Percentiles rank a stretch among this genome's conserved stretches.
phyloP scores from a whole-genome alignment of 2,888 invertebrate genomes.

The Odontocerum albicorne region DNA sequence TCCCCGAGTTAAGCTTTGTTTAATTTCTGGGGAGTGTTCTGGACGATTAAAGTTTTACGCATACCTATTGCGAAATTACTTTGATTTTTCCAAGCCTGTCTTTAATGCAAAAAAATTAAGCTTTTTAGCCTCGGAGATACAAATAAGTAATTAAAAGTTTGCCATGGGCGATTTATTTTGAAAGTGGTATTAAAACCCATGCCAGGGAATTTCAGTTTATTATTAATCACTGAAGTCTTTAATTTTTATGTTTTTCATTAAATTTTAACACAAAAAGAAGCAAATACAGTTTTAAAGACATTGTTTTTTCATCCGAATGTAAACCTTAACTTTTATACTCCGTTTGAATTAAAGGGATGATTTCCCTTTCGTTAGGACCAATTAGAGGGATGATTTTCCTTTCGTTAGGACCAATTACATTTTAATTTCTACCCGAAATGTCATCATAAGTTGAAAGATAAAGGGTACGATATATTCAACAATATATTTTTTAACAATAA shows the following conservation, averaged over 20 bases:
- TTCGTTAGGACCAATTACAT: no score
- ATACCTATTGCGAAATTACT: constrained; percentile 63
- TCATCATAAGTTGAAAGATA: no score
- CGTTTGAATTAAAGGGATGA: no score
- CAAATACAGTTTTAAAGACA: no score
- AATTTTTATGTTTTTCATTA: constrained; percentile 16
- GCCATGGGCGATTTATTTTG: constrained; percentile 34
- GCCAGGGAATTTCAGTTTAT: constrained; percentile 20
- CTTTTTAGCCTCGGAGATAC: constrained; percentile 27
- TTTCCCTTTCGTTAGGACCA: no score
- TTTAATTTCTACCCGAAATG: no score
- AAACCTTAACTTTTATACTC: no score
- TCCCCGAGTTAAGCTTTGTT: constrained; percentile 55
- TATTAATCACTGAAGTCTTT: constrained; percentile 24
- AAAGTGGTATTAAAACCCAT: constrained; percentile 28
- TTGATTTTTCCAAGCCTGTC: constrained; percentile 43
- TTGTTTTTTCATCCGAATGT: no score
- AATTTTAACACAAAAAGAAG: constrained; percentile 18
- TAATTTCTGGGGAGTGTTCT: constrained; percentile 62
- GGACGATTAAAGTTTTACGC: constrained; percentile 64
- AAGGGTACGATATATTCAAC: no score
- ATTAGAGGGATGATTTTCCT: no score
- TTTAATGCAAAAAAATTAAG: constrained; percentile 32
- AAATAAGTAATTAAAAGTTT: constrained; percentile 36
- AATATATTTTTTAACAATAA: no score